phyloP scores from a whole-genome alignment of 2,888 invertebrate genomes.

The Lasioglossum figueresi region DNA sequence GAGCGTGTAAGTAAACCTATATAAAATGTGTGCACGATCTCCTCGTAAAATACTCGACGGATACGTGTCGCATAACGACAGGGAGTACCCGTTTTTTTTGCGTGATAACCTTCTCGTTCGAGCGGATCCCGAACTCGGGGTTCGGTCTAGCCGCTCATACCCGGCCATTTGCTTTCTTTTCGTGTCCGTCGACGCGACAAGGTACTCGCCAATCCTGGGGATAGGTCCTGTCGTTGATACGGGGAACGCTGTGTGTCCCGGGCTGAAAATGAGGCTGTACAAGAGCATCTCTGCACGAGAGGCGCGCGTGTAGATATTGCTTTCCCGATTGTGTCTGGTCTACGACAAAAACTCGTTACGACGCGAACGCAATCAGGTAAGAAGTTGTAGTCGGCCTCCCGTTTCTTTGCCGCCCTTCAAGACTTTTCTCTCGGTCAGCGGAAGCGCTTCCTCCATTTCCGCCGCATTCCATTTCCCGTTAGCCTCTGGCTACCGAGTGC shows the following conservation, averaged over 20 bases:
- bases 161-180: slow-evolving; percentile 39
- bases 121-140: slow-evolving; percentile 10
- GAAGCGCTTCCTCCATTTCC: slow-evolving; percentile 25
- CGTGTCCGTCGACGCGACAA: slow-evolving; percentile 59
- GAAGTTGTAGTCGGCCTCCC: slow-evolving; percentile 50
- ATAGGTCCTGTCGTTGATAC: slow-evolving; percentile 62
- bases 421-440: slow-evolving; percentile 38
- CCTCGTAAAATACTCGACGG: slow-evolving; percentile 77
- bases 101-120: slow-evolving; percentile 57
- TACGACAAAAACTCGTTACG: slow-evolving; percentile 52
- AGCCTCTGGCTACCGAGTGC: neutral
- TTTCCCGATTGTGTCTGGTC: slow-evolving; percentile 37
- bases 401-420: slow-evolving; percentile 14
- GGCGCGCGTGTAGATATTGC: slow-evolving; percentile 33
- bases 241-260: slow-evolving; percentile 50
- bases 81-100: slow-evolving; percentile 57
- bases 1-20: slow-evolving; percentile 74
- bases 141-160: slow-evolving; percentile 21
- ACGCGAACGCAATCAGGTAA: slow-evolving; percentile 70
- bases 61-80: slow-evolving; percentile 61
- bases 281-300: slow-evolving; percentile 13
- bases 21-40: slow-evolving; percentile 79
- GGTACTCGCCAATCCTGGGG: slow-evolving; percentile 67
- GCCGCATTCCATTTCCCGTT: neutral
- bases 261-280: slow-evolving; percentile 25